Conservation (phyloP, 2,888 invertebrate genomes). For the Sesia bembeciformis region DNA sequence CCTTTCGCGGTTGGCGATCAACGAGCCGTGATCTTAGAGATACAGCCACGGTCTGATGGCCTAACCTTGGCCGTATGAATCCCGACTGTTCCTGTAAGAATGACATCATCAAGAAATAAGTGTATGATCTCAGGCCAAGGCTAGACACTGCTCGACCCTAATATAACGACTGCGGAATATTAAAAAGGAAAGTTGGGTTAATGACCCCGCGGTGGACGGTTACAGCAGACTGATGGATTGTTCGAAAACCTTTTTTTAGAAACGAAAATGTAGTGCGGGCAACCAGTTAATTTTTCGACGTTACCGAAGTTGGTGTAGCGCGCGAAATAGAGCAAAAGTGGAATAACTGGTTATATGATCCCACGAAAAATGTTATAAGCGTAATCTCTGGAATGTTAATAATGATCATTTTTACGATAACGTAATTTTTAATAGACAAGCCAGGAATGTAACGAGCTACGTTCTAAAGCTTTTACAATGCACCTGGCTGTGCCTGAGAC, state of each 20-base stretch:
- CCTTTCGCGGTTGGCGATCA: slow-evolving; percentile 51
- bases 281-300: slow-evolving; percentile 31
- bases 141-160: slow-evolving; percentile 41
- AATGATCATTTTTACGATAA: background rate
- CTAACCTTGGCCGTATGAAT: slow-evolving; percentile 60
- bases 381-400: background rate
- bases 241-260: slow-evolving; percentile 46
- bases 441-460: too few species aligned
- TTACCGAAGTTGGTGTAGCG: slow-evolving; percentile 14
- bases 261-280: slow-evolving; percentile 34
- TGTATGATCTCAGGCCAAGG: slow-evolving; percentile 43
- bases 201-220: slow-evolving; percentile 44
- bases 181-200: slow-evolving; percentile 63
- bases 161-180: slow-evolving; percentile 35
- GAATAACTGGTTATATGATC: background rate
- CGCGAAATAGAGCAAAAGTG: slow-evolving; percentile 23
- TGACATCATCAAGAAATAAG: slow-evolving; percentile 53
- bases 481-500: too few species aligned
- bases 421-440: slow-evolving; percentile 16
- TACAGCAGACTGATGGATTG: slow-evolving; percentile 43
- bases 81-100: slow-evolving; percentile 46
- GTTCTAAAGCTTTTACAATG: background rate
- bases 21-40: slow-evolving; percentile 55
- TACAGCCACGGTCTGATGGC: slow-evolving; percentile 58
- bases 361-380: background rate